Conservation (phyloP, 2,888 invertebrate genomes). For the Petrolisthes manimaculis region DNA sequence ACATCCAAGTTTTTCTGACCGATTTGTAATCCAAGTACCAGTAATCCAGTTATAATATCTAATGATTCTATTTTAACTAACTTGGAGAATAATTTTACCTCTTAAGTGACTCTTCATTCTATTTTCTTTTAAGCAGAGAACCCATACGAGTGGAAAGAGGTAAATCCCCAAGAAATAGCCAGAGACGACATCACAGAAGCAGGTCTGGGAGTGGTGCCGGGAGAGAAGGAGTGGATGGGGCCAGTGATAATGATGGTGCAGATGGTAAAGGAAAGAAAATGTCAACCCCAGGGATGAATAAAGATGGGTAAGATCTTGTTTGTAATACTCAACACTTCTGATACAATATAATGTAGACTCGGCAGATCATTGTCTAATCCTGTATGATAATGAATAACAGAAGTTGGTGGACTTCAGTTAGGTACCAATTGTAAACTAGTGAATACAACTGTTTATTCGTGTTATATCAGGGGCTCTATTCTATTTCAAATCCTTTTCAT, state of each 20-base stretch:
- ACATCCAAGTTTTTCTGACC: neutral
- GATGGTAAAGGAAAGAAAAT: neutral
- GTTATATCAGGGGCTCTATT: neutral
- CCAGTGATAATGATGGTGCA: neutral
- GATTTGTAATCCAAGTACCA: neutral
- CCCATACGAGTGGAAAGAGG: slow-evolving; percentile 25
- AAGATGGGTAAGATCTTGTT: neutral
- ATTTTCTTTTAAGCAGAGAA: slow-evolving; percentile 9
- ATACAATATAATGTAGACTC: too few relatives aligned
- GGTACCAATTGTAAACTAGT: neutral
- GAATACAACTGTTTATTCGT: neutral
- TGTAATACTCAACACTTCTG: too few relatives aligned
- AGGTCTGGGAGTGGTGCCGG: neutral
- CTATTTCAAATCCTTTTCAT: neutral
- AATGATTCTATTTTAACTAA: neutral
- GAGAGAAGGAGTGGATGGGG: neutral
- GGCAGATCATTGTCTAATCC: too few relatives aligned
- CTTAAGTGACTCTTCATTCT: neutral
- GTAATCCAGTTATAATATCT: neutral
- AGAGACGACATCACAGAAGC: neutral
- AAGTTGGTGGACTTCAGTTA: too few relatives aligned
- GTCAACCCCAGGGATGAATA: neutral
- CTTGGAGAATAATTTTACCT: neutral
- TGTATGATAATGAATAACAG: too few relatives aligned
- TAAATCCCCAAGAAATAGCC: slow-evolving; percentile 29